Conservation (phyloP, 2,113 vertebrate species). For the Tyrannus savana region DNA sequence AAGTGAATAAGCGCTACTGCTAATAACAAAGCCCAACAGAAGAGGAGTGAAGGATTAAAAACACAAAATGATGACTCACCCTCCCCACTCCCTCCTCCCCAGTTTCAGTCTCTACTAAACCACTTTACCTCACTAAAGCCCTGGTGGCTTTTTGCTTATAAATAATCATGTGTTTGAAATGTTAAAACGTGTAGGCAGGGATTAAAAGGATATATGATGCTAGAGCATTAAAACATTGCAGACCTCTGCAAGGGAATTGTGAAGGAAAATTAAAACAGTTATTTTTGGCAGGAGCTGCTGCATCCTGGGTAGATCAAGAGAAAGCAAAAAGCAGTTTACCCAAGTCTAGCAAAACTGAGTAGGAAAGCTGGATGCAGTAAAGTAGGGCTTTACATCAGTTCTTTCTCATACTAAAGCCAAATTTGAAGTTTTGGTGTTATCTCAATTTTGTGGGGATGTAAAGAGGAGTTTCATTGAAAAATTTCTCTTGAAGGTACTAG, state of each 20-base stretch:
- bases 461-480: not conserved
- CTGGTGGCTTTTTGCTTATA: conserved; percentile 36
- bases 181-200: conserved; percentile 44
- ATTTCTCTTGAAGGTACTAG: not conserved
- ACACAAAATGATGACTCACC: conserved; percentile 38
- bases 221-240: conserved; percentile 21
- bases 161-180: conserved; percentile 56
- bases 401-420: not conserved
- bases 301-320: conserved; percentile 16
- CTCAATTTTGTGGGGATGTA: not conserved
- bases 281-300: conserved; percentile 41
- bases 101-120: conserved; percentile 22
- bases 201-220: conserved; percentile 40
- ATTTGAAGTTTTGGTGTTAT: not conserved
- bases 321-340: conserved; percentile 7
- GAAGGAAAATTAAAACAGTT: conserved; percentile 37
- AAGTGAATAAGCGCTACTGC: conserved; percentile 10
- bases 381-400: not conserved
- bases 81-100: not conserved
- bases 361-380: not conserved
- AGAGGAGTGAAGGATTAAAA: conserved; percentile 38
- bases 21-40: not conserved
- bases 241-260: conserved; percentile 39
- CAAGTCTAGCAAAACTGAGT: not conserved
- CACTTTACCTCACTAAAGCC: not conserved